Base-by-base conservation (phyloP, 2,797 vertebrate species). In the Parotocinclus haroldoi region DNA sequence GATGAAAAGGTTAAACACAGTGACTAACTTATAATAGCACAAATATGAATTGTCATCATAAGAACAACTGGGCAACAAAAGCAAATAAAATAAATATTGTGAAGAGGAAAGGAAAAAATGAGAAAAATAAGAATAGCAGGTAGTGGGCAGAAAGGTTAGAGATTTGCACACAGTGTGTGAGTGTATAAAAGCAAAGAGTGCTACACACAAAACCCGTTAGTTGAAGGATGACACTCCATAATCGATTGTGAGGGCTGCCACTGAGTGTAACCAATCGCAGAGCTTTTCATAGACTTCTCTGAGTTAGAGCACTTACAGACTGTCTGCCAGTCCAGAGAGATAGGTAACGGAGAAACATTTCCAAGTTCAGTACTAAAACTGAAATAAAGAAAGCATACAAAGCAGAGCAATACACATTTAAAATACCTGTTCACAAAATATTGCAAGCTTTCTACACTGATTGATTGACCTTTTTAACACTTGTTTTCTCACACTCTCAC, bases 181-280 rank as follows among this genome's bases (percentile, higher is more conserved):
- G 74, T 74, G 82, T 85, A 88, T 87, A 84, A 88, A 88, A 88
- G 82, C 82, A 81, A 86, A 80, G 80, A 79, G 76, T 75, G 79
- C 50, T 1, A 82, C 81, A 80, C 83, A 85, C 82, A 89, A 87
- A 89, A 89, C 86, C 87, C 87, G 87, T 87, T 87, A 88, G 82
- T 77, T 74, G 81, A 83, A 86, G 84, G 82, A 84, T 82, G 81
- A 79, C 81, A 80, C 74, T 76, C 83, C 83, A 79, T 89, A 92
- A 92, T 90, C 90, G 85, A 91, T 91, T 91, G 86, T 86, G 89
- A 90, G 87, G 85, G 84, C 84, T 79, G 79, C 79, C 75, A 75
- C 81, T 78, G 81, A 85, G 81, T 81, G 79, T 83, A 86, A 84
- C 86, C 87, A 86, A 87, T 89, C 87, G 86, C 74, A 73, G 58